Conservation (phyloP, 2,797 vertebrate species). For the Rhadinocentrus ornatus region DNA sequence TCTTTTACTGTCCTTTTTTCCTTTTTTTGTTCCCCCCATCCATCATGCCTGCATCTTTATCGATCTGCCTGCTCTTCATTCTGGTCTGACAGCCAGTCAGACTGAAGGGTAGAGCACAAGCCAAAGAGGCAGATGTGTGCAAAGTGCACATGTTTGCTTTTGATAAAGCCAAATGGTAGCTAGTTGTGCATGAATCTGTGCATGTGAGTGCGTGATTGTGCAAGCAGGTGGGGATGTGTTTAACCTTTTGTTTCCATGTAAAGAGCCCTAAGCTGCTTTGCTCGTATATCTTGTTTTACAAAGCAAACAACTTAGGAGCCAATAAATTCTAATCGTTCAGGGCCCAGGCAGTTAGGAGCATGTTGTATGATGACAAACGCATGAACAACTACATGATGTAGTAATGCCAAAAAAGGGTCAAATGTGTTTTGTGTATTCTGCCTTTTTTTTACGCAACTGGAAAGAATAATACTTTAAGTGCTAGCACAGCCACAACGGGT, state of each 20-base stretch:
- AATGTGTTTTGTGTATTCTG: slow-evolving; percentile 22
- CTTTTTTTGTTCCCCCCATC: slow-evolving; percentile 33
- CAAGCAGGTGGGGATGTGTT: slow-evolving; percentile 39
- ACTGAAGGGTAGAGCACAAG: slow-evolving; percentile 14
- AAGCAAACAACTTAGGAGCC: slow-evolving; percentile 34
- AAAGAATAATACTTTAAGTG: slow-evolving; percentile 48
- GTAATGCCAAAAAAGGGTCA: slow-evolving; percentile 12
- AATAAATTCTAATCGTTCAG: slow-evolving; percentile 30
- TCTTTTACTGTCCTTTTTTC: slow-evolving; percentile 15
- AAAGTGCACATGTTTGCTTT: slow-evolving; percentile 45
- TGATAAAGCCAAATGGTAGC: slow-evolving; percentile 31
- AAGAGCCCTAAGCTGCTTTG: slow-evolving; percentile 65
- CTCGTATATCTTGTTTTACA: slow-evolving; percentile 46
- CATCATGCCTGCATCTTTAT: slow-evolving; percentile 46
- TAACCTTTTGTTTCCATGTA: slow-evolving; percentile 55
- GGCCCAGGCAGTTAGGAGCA: slow-evolving; percentile 6
- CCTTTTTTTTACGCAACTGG: slow-evolving; percentile 30
- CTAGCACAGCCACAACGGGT: slow-evolving; percentile 33
- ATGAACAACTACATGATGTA: neutral
- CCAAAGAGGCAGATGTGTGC: slow-evolving; percentile 29
- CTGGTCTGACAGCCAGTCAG: slow-evolving; percentile 31
- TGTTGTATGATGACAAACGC: slow-evolving; percentile 21
- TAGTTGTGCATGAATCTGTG: slow-evolving; percentile 25
- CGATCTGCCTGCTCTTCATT: slow-evolving; percentile 41
- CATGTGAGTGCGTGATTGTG: slow-evolving; percentile 22